These are phyloP conservation scores for Labeo catla DNA, from an alignment of 2,113 vertebrate species.

Conservation along the genomic window DNA sequence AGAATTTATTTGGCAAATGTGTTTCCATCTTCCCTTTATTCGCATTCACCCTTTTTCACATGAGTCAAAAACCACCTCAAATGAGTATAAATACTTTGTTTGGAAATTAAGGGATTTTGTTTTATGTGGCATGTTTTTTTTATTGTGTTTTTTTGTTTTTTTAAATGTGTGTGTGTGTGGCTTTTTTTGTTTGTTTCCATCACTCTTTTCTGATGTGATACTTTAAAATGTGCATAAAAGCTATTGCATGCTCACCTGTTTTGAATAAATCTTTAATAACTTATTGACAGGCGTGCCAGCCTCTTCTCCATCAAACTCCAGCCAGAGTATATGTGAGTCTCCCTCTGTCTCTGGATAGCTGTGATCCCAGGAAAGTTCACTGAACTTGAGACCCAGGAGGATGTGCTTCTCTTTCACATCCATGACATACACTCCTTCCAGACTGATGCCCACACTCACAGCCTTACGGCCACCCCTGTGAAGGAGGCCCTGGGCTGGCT, in stretches of 20 bases:
- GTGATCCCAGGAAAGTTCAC: constrained; percentile 89
- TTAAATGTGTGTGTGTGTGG: too few species aligned
- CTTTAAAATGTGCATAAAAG: too few species aligned
- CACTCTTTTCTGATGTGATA: too few species aligned
- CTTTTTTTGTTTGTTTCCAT: too few species aligned
- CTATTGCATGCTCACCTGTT: constrained; percentile 77
- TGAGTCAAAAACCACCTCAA: too few species aligned
- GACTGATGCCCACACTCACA: constrained; percentile 84
- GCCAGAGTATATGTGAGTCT: constrained; percentile 84
- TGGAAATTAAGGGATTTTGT: too few species aligned
- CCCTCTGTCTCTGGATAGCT: constrained; percentile 84
- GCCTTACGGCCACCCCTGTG: constrained; percentile 83
- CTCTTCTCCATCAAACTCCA: constrained; percentile 90
- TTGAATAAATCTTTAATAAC: constrained; percentile 90
- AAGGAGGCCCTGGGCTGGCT: constrained; percentile 82
- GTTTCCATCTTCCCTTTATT: too few species aligned
- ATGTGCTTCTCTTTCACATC: constrained; percentile 88
- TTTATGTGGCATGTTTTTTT: too few species aligned
- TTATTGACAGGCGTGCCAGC: constrained; percentile 88
- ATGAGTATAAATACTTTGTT: too few species aligned
- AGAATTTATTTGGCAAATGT: too few species aligned
- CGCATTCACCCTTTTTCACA: too few species aligned
- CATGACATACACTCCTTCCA: constrained; percentile 90
- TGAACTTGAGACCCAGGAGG: constrained; percentile 81
- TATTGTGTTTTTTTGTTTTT: too few species aligned